Evolutionary conservation across 2,888 invertebrate genomes (phyloP).

Genomic region (Leptogaster cylindrica): DNA sequence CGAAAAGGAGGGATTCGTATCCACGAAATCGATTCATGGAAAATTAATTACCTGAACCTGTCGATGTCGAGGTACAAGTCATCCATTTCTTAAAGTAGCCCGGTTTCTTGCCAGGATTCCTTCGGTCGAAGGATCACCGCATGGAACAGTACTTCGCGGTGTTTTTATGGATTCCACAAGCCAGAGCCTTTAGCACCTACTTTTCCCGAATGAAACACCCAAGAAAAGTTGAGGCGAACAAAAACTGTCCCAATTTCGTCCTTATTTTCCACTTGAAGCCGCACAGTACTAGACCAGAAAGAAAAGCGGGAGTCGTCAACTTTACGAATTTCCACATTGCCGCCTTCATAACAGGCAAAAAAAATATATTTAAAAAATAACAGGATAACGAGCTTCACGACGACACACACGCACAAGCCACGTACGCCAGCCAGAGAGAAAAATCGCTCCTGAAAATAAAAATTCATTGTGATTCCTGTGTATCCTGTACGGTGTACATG

Average conservation of each 20-base stretch:
- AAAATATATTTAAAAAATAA: neutral
- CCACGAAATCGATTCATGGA: conserved; percentile 39
- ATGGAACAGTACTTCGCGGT: neutral
- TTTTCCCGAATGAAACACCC: conserved; percentile 12
- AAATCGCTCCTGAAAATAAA: conserved; percentile 3
- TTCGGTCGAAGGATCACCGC: neutral
- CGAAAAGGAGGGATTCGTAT: conserved; percentile 18
- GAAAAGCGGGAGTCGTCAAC: conserved; percentile 11
- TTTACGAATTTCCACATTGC: conserved; percentile 21
- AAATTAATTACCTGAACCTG: conserved; percentile 43
- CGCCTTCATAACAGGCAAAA: neutral
- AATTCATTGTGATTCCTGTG: conserved; percentile 6
- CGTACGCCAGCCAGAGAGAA: conserved; percentile 3
- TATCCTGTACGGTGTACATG: no score
- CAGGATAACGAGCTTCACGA: conserved; percentile 16
- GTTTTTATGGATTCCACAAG: conserved; percentile 28
- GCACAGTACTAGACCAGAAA: conserved; percentile 2
- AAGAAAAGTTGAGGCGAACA: conserved; percentile 27
- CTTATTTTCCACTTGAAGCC: conserved; percentile 22
- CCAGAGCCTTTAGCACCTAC: conserved; percentile 11
- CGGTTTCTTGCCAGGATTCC: neutral
- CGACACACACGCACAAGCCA: conserved; percentile 26
- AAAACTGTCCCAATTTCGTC: conserved; percentile 38
- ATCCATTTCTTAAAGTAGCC: conserved; percentile 37
- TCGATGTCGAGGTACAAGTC: conserved; percentile 33